A percentile compares a stretch with the other conserved stretches of the same genome.
Evolutionary conservation across 1,140 invertebrate species (phyloP).

Genomic region (Oreohelix idahoensis): DNA sequence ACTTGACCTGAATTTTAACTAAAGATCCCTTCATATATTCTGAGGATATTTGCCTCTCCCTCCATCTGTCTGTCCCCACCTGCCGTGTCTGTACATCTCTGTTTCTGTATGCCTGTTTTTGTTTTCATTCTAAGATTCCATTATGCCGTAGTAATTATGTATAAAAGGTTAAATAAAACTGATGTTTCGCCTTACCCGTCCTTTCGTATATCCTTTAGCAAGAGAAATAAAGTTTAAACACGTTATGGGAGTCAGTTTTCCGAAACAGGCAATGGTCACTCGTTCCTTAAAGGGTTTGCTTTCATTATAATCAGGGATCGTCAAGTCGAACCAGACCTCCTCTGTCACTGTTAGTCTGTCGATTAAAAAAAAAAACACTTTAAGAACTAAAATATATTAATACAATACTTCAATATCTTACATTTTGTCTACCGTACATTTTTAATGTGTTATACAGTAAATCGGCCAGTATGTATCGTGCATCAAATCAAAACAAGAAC

Average conservation of each 20-base stretch:
- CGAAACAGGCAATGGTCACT: constrained; percentile 68
- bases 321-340: constrained; percentile 15
- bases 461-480: too few relatives aligned
- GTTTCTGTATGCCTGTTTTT: neutral
- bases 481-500: too few relatives aligned
- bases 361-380: too few relatives aligned
- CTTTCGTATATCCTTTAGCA: constrained; percentile 66
- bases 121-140: too few relatives aligned
- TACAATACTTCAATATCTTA: too few relatives aligned
- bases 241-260: constrained; percentile 71
- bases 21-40: too few relatives aligned
- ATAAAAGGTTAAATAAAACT: too few relatives aligned
- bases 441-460: too few relatives aligned
- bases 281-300: neutral
- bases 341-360: constrained; percentile 27
- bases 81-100: neutral
- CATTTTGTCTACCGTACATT: too few relatives aligned
- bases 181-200: constrained; percentile 49
- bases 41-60: neutral
- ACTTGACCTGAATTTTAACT: too few relatives aligned
- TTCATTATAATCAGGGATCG: neutral
- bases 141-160: too few relatives aligned
- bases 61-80: neutral
- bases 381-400: too few relatives aligned
- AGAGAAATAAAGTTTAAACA: constrained; percentile 70